Base-by-base conservation (phyloP, 1,140 invertebrate genomes). In the Drosophila athabasca region DNA sequence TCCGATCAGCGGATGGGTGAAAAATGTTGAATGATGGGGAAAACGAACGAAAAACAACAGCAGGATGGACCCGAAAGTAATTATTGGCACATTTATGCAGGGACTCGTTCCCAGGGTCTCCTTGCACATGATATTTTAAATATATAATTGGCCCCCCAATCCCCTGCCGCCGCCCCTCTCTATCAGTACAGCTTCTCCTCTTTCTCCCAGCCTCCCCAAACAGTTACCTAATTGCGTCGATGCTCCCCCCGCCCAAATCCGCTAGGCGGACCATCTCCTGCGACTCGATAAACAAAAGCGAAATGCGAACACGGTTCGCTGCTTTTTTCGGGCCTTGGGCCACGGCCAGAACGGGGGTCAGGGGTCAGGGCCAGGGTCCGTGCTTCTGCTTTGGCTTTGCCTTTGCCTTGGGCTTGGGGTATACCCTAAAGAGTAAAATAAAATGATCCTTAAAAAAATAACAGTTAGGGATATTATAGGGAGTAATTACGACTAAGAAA, bases 31-130 rank as follows among this genome's bases (percentile, higher is more conserved):
- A 39, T 39, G 35, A n/a, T 46, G 45, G 26, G 4, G 24, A 46
- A 44, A 41, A 17, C 17, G 9, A 3, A 13, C 3, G 11, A 26
- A 57, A 57, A 79, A 80, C 55, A 76, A 73, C 67, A 81, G 70
- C 68, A 79, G 60, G 55, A 59, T 62, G 71, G 45, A 69, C 39
- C 62, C 81, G n/a, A 87, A 87, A 78, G 78, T 87, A 87, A 87
- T 87, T 87, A 87, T 87, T 88, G 82, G 82, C 82, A 87, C 82
- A 87, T 87, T 87, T 87, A 87, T 88, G 82, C 82, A 82, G 68
- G 65, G 78, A 76, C 81, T 84, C 82, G 82, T 54, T 54, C 50
- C 13, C 49, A 46, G 49, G 15, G 62, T 44, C 61, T 31, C 51
- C 62, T 44, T 60, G 51, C 78, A 82, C 74, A 76, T 81, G 77